phyloP scores from a whole-genome alignment of 1,140 invertebrate genomes.

The Saccostrea echinata region DNA sequence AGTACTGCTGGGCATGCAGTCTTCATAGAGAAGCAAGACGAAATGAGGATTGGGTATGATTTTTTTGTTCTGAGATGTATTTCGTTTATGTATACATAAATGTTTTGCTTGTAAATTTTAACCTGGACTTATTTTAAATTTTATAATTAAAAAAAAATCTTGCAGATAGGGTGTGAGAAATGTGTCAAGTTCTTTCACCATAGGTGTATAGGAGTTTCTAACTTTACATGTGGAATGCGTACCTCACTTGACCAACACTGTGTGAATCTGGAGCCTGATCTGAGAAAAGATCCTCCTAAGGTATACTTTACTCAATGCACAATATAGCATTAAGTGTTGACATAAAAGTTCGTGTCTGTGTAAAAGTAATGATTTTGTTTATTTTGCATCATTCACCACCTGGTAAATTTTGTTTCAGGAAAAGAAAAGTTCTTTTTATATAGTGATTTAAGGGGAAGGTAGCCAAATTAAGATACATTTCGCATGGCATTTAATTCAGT shows the following conservation, averaged over 20 bases:
- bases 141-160: background rate
- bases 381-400: background rate
- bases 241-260: too few relatives aligned
- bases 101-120: background rate
- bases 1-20: background rate
- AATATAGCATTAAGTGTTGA: too few relatives aligned
- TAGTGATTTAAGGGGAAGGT: too few relatives aligned
- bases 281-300: background rate
- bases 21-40: too few relatives aligned
- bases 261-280: too few relatives aligned
- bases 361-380: too few relatives aligned
- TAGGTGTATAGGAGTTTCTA: background rate
- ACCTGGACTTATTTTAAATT: background rate
- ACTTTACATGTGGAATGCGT: background rate
- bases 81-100: background rate
- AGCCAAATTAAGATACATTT: too few relatives aligned
- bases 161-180: background rate
- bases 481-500: too few relatives aligned
- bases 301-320: too few relatives aligned
- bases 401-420: background rate
- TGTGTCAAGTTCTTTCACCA: too few relatives aligned
- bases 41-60: too few relatives aligned
- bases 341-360: too few relatives aligned
- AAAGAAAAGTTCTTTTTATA: background rate
- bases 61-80: background rate